Percentiles rank a stretch among this genome's conserved stretches.
Evolutionary conservation across 2,797 vertebrate genomes (phyloP).

Genomic region (Ibycter americanus): DNA sequence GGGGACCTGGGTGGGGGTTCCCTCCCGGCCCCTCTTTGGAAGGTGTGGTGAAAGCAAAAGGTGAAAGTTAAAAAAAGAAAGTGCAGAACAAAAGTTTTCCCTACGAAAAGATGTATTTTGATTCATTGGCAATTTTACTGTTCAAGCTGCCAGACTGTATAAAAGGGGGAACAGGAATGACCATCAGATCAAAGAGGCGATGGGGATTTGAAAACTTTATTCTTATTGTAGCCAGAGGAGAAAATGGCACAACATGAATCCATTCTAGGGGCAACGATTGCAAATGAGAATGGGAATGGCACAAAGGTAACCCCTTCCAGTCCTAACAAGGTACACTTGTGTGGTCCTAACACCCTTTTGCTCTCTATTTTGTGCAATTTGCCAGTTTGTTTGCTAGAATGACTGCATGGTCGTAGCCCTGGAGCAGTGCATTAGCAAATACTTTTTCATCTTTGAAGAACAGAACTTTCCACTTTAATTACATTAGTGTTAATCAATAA

Average conservation of each 20-base stretch:
- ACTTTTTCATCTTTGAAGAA: background rate
- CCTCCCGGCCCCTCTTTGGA: background rate
- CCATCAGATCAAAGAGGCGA: slow-evolving; percentile 29
- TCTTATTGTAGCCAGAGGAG: slow-evolving; percentile 46
- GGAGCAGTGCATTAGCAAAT: background rate
- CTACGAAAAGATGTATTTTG: slow-evolving; percentile 13
- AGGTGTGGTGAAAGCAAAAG: background rate
- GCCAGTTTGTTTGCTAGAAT: background rate
- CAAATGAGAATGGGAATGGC: slow-evolving; percentile 46
- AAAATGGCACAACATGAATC: slow-evolving; percentile 67
- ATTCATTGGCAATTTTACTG: slow-evolving; percentile 16
- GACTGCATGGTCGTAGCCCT: background rate
- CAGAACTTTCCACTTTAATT: background rate
- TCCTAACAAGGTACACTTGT: slow-evolving; percentile 55
- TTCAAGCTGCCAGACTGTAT: slow-evolving; percentile 18
- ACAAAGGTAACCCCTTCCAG: slow-evolving; percentile 53
- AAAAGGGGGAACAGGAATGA: slow-evolving; percentile 22
- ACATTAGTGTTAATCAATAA: background rate
- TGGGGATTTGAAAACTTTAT: slow-evolving; percentile 26
- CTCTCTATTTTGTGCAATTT: slow-evolving; percentile 18
- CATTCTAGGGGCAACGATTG: slow-evolving; percentile 34
- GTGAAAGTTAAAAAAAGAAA: background rate
- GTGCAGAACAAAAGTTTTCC: background rate
- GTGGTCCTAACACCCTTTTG: slow-evolving; percentile 39
- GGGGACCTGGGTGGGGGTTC: background rate